These are phyloP conservation scores for Epizoanthus ramosus DNA, from an alignment of 92 coral and sea anemone species.

Conservation along the genomic window DNA sequence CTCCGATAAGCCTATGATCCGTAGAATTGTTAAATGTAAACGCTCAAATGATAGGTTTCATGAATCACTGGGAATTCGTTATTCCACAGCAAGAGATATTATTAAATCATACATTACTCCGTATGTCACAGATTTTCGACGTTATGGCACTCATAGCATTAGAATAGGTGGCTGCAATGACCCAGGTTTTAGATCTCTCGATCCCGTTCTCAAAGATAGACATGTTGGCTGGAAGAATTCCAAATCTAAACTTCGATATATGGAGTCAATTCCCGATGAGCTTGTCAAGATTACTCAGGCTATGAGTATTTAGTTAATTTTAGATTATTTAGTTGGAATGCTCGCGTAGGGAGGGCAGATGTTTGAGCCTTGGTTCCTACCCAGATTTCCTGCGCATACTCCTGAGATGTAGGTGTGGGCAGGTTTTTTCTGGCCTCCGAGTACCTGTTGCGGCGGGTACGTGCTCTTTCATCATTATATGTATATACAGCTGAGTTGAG, in stretches of 20 bases:
- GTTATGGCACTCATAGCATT: constrained; percentile 47
- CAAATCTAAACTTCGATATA: constrained; percentile 41
- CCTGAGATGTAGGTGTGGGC: constrained; percentile 16
- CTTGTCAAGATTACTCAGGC: constrained; percentile 36
- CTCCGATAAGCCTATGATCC: constrained; percentile 14
- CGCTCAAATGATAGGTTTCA: constrained; percentile 17
- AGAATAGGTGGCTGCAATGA: constrained; percentile 41
- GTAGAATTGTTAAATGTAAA: constrained; percentile 25
- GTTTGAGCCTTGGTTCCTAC: constrained; percentile 26
- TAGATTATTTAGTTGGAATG: constrained; percentile 19
- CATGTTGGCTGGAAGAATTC: constrained; percentile 47
- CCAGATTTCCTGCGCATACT: constrained; percentile 31
- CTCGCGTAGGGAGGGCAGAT: constrained; percentile 20
- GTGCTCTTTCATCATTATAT: constrained; percentile 23
- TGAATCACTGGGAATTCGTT: constrained; percentile 27
- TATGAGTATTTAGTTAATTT: constrained; percentile 20
- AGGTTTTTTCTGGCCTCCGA: constrained; percentile 47
- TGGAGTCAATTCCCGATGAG: constrained; percentile 38
- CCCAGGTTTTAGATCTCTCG: constrained; percentile 42
- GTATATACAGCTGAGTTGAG: neutral
- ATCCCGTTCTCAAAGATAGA: constrained; percentile 26
- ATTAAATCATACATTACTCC: constrained; percentile 35
- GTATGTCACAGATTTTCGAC: constrained; percentile 29
- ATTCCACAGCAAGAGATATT: constrained; percentile 30
- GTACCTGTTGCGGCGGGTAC: constrained; percentile 36